Base-by-base conservation (phyloP, 2,888 invertebrate genomes). In the Ectemnius lituratus region DNA sequence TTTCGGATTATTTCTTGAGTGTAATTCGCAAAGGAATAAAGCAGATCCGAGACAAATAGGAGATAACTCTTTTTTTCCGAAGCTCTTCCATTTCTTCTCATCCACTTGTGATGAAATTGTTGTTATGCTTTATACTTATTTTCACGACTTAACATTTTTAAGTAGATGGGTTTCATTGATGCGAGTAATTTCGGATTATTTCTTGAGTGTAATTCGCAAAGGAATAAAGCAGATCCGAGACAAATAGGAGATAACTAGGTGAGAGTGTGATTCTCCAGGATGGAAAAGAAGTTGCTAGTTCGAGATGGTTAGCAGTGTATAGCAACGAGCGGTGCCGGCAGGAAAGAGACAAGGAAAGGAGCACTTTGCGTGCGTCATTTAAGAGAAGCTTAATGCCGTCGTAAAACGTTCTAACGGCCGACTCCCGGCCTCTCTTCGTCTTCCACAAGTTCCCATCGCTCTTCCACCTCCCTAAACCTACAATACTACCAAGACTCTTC, bases 351-450 rank as follows among this genome's bases (percentile, higher is more conserved):
- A 75, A 49, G 66, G 69, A 75, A 72, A 67, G 76, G 78, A 84
- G 86, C 87, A 87, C 85, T 88, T 88, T 85, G 82, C 84, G 81
- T 82, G 85, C 84, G 84, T 87, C 86, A 85, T 87, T 87, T 84
- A 83, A 87, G 83, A 82, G 85, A 71, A 84, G 84, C 85, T 87
- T 87, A 87, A 88, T 86, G 85, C 84, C 78, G 84, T 83, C 85
- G 84, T 87, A 88, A 88, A 88, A 85, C 77, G 75, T 82, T 81
- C 84, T 81, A 86, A 87, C 83, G 82, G 82, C 84, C 80, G 76
- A 76, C 79, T 79, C 81, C 80, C 80, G 75, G 73, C 75, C 69
- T 63, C 27, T 69, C 75, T 68, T 57, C 64, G 70, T 70, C 79
- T 72, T 67, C 60, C 82, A 70, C 73, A 70, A 64, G 73, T 78